These are phyloP conservation scores for Ctenoplectra terminalis DNA, from an alignment of 1,140 invertebrate genomes.

Conservation along the genomic window DNA sequence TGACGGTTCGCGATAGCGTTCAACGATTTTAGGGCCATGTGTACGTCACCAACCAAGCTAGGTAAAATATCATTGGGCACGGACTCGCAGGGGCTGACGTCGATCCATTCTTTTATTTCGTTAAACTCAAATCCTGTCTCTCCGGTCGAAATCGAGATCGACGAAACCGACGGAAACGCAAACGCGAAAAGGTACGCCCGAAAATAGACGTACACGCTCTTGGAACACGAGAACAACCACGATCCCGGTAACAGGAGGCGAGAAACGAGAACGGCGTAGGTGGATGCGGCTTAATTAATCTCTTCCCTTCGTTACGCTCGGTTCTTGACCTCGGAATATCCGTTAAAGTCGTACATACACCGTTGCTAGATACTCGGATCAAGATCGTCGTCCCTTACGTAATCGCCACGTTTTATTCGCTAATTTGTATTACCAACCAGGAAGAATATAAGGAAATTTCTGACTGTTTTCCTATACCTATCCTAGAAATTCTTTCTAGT, in stretches of 20 bases:
- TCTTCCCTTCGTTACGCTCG: constrained; percentile 60
- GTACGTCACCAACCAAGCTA: background rate
- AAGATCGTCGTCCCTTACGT: background rate
- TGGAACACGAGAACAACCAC: background rate
- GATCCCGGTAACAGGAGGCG: background rate
- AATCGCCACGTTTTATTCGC: constrained; percentile 21
- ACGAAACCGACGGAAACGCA: background rate
- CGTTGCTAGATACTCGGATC: background rate
- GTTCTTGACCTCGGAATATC: constrained; percentile 48
- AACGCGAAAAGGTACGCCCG: background rate
- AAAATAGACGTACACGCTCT: constrained; percentile 34
- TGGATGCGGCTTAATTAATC: constrained; percentile 64
- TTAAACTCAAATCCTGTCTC: too few species aligned
- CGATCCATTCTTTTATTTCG: background rate
- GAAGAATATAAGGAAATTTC: too few species aligned
- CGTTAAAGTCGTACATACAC: constrained; percentile 23
- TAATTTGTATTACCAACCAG: background rate
- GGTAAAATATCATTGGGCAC: background rate
- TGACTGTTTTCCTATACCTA: too few species aligned
- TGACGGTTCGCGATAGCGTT: background rate
- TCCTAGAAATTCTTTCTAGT: background rate
- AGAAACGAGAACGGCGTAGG: constrained; percentile 50
- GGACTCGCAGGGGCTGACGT: background rate
- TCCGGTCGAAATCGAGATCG: background rate
- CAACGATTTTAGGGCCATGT: background rate